Evolutionary conservation across 2,113 vertebrate species (phyloP).

Genomic region (Chamaea fasciata): DNA sequence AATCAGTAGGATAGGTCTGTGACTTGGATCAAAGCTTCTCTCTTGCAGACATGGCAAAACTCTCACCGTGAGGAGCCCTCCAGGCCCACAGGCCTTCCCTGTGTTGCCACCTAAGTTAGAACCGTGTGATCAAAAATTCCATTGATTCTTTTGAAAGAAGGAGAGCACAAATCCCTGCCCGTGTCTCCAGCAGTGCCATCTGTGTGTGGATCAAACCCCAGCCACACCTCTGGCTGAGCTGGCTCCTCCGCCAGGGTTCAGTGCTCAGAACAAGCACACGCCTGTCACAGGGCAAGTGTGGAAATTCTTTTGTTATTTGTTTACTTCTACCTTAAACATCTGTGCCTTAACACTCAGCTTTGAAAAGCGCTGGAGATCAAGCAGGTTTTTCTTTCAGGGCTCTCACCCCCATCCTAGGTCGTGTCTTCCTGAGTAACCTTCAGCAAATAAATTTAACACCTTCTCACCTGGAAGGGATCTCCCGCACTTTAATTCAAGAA

Average conservation of each 20-base stretch:
- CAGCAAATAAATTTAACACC: background rate
- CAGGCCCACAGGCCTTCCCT: background rate
- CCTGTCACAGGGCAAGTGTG: background rate
- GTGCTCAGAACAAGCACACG: background rate
- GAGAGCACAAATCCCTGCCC: fast-evolving
- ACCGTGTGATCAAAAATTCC: fast-evolving
- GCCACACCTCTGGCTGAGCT: background rate
- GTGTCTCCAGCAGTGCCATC: background rate
- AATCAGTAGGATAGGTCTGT: background rate
- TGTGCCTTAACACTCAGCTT: background rate
- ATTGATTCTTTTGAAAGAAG: background rate
- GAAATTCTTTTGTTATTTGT: constrained; percentile 34
- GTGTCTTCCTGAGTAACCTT: background rate
- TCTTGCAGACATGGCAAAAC: background rate
- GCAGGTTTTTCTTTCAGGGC: background rate
- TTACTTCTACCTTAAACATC: constrained; percentile 13
- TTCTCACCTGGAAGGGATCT: constrained; percentile 26
- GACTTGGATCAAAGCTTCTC: fast-evolving
- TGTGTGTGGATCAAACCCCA: background rate
- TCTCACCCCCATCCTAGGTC: background rate
- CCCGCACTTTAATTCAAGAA: constrained; percentile 40
- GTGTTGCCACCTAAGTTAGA: background rate
- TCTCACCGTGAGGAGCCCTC: background rate
- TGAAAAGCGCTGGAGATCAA: background rate
- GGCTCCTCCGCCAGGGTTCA: background rate